Conservation (phyloP, 2,888 invertebrate species). For the Zygothrica quintamaculata region DNA sequence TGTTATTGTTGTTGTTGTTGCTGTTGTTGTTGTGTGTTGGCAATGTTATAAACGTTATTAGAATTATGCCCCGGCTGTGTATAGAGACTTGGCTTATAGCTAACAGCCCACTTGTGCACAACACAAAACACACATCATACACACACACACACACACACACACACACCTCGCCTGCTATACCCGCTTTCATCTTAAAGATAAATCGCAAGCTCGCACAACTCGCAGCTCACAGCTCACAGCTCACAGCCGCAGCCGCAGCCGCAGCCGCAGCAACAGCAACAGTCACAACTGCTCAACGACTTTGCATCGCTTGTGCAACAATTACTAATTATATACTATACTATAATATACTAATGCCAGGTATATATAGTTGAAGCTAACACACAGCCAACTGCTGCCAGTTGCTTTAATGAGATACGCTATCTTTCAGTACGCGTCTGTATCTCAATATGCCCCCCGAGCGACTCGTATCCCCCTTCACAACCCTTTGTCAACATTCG, state of each 20-base stretch:
- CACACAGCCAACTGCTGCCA: conserved; percentile 20
- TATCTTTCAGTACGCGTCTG: conserved; percentile 56
- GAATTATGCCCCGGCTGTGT: conserved; percentile 47
- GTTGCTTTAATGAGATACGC: conserved; percentile 71
- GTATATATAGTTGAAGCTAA: conserved; percentile 5
- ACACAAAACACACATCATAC: too few species aligned
- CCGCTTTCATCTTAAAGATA: too few species aligned
- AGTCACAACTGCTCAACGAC: conserved; percentile 46
- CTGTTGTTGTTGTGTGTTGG: conserved; percentile 5
- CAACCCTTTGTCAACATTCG: conserved; percentile 20
- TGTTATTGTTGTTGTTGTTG: conserved; percentile 17
- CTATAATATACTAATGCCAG: conserved; percentile 41
- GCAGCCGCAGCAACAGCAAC: conserved; percentile 5
- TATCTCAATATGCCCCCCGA: conserved; percentile 22
- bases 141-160: too few species aligned
- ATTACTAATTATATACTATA: conserved; percentile 81
- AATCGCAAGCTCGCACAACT: neutral
- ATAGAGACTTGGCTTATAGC: conserved; percentile 37
- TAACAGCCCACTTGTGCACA: neutral
- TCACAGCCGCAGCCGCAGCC: conserved; percentile 1
- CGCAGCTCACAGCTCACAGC: conserved; percentile 3
- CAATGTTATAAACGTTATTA: conserved; percentile 46
- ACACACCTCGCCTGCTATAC: too few species aligned
- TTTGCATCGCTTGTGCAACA: conserved; percentile 79
- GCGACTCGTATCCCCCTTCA: too few species aligned